Evolutionary conservation across 2,888 invertebrate genomes (phyloP), one percentile per base, ranked within the genome.

Genomic region (Xestoiulus laeticollis): DNA sequence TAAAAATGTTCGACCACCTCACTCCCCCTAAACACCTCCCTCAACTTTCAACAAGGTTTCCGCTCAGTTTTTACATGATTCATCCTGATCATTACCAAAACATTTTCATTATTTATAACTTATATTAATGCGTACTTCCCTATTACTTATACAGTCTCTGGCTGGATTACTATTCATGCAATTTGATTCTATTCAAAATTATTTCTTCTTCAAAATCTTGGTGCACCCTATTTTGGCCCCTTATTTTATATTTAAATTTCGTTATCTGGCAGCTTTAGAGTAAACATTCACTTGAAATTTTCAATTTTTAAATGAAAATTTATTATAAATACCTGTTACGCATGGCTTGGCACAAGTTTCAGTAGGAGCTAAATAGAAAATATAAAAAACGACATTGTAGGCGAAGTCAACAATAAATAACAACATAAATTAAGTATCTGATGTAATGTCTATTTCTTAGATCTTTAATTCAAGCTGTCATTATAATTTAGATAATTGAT

Each of bases 21-120:
- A 26, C 78, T 78, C 59, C n/a, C 30, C 78, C 30, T 5, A 38
- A 38, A 38, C 33, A 38, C 78, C 78, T 78, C 78, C 78, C 30
- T 16, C 48, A 48, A 14, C 26, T 26, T 68, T 26, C 68, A 68
- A 68, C 26, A 26, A 10, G 26, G 68, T n/a, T 30, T 78, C 78
- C 78, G 78, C 78, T 78, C 44, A 4, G 14, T 78, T 78, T 68
- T 78, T 30, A 30, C 30, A 78, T 78, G 78, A 78, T 78, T 78
- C 78, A 78, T 78, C 78, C 78, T 30, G 26, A 78, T n/a, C 68
- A 68, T 78, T 30, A 78, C 30, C 78, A 30, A 78, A 78, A 78
- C 78, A 78, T 78, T 78, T 78, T 30, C 30, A 78, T 78, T 78
- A 78, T 78, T 78, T 78, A 78, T 78, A 78, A 78, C 78, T 78